These are phyloP conservation scores for Brenthis hecate DNA, from an alignment of 2,888 invertebrate genomes.

Conservation along the genomic window DNA sequence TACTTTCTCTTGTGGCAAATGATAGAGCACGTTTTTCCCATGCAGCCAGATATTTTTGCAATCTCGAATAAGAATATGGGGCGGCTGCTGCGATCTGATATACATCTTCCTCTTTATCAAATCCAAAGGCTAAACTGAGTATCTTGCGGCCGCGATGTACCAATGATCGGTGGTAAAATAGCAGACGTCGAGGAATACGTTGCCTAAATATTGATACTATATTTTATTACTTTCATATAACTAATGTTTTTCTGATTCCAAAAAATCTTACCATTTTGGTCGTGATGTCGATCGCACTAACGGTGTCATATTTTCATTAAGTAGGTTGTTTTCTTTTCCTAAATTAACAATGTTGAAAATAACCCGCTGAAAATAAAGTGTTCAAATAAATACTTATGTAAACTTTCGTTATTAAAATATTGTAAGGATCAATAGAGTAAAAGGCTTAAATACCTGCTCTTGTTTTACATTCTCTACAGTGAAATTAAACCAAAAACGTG, in stretches of 20 bases:
- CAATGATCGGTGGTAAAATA: constrained; percentile 95
- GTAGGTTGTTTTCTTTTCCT: constrained; percentile 94
- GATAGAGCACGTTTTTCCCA: constrained; percentile 85
- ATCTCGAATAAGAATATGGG: constrained; percentile 96
- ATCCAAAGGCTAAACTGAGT: constrained; percentile 95
- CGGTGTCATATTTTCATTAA: constrained; percentile 95
- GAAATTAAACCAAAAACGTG: constrained; percentile 98
- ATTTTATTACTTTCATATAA: not conserved
- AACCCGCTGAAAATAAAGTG: constrained; percentile 85
- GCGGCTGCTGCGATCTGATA: constrained; percentile 97
- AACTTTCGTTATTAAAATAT: not conserved
- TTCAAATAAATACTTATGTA: not conserved
- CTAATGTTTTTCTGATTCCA: not conserved
- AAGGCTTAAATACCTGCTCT: constrained; percentile 87
- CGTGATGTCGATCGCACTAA: constrained; percentile 95
- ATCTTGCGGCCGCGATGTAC: constrained; percentile 95
- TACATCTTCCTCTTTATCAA: constrained; percentile 96
- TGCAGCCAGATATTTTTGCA: constrained; percentile 91
- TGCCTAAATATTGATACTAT: constrained; percentile 80
- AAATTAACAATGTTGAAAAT: constrained; percentile 98
- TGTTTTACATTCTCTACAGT: constrained; percentile 97
- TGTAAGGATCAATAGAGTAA: not conserved
- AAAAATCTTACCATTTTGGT: constrained; percentile 90
- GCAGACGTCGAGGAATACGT: constrained; percentile 89
- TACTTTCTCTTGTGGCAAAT: constrained; percentile 86